phyloP scores from a whole-genome alignment of 2,797 vertebrate species.

The Ataeniobius toweri region DNA sequence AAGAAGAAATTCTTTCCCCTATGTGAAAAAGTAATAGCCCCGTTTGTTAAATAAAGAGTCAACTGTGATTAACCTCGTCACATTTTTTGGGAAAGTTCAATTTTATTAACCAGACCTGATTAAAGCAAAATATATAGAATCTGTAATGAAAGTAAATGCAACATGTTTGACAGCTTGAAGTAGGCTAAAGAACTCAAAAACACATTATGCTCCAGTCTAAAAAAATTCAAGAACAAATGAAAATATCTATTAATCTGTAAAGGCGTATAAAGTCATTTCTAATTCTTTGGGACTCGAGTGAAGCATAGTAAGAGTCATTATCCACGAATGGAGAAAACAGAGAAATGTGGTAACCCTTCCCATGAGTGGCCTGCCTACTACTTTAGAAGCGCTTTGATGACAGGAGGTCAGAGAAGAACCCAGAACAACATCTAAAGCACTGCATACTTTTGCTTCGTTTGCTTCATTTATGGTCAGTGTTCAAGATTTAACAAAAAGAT shows the following conservation, averaged over 20 bases:
- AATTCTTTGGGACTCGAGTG: too few relatives aligned
- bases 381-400: not conserved
- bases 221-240: not conserved
- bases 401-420: not conserved
- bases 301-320: too few relatives aligned
- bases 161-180: not conserved
- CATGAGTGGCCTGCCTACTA: not conserved
- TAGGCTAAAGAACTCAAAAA: not conserved
- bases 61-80: not conserved
- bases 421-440: not conserved
- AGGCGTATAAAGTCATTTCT: too few relatives aligned
- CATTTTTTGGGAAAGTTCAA: not conserved
- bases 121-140: not conserved
- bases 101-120: not conserved
- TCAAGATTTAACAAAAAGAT: not conserved
- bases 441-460: not conserved
- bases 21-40: not conserved
- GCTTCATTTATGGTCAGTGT: not conserved
- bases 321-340: not conserved
- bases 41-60: not conserved
- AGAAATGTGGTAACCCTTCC: not conserved
- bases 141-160: not conserved
- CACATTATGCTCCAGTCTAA: not conserved
- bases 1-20: not conserved
- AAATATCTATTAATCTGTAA: too few relatives aligned